Evolutionary conservation across 2,797 vertebrate genomes (phyloP).

Genomic region (Schizopygopsis malacanthus): DNA sequence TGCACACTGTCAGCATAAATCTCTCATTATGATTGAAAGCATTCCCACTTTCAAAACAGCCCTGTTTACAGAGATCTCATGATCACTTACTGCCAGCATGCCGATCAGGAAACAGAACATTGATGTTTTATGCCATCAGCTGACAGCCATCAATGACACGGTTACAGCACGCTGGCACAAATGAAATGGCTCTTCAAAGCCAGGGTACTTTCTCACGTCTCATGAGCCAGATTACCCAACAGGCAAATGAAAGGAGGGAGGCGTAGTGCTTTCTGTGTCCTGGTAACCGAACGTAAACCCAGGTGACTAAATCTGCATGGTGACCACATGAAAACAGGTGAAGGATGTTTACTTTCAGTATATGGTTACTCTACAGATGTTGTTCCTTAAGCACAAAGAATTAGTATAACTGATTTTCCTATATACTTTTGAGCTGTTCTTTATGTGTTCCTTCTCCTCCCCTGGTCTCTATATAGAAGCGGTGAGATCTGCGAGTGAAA

Average conservation of each 20-base stretch:
- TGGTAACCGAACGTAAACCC: constrained; percentile 63
- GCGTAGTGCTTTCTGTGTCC: constrained; percentile 53
- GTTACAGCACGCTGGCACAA: not conserved
- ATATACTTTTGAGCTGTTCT: not conserved
- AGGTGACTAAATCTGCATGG: constrained; percentile 58
- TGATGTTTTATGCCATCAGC: constrained; percentile 1
- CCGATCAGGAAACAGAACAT: constrained; percentile 10
- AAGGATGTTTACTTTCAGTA: constrained; percentile 17
- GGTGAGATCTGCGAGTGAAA: constrained; percentile 65
- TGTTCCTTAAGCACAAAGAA: not conserved
- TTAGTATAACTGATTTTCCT: not conserved
- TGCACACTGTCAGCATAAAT: constrained; percentile 17
- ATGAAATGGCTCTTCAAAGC: not conserved
- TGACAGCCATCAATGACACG: not conserved
- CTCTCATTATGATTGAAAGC: constrained; percentile 3
- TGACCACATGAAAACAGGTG: constrained; percentile 45
- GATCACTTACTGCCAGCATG: not conserved
- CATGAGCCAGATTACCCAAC: constrained; percentile 21
- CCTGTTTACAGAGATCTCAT: not conserved
- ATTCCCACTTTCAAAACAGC: not conserved
- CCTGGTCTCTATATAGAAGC: constrained; percentile 59
- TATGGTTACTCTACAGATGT: not conserved
- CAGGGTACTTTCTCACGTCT: constrained; percentile 30
- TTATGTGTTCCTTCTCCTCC: constrained; percentile 38
- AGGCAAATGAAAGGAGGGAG: constrained; percentile 30